Evolutionary conservation across 2,888 invertebrate species (phyloP).

Genomic region (Margaritifera margaritifera): DNA sequence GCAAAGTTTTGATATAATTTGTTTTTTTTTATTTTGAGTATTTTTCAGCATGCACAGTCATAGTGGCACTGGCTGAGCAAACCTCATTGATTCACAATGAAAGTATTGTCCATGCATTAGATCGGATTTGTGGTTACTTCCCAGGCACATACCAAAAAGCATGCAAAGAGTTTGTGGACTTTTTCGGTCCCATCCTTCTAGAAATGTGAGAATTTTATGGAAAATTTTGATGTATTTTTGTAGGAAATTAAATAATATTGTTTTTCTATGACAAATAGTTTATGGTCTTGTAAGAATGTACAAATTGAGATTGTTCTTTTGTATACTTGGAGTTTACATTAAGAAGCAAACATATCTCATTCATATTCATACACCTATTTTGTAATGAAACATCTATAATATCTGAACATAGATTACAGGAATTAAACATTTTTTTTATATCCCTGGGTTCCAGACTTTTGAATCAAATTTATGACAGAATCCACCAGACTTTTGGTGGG

Average conservation of each 20-base stretch:
- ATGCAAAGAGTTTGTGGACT: constrained; percentile 48
- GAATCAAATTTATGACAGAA: too few species aligned
- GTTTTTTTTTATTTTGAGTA: too few species aligned
- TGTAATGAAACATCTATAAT: too few species aligned
- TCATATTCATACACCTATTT: too few species aligned
- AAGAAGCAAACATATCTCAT: too few species aligned
- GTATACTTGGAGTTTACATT: neutral
- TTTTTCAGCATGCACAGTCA: constrained; percentile 59
- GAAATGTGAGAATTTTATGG: constrained; percentile 39
- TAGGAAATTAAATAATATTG: neutral
- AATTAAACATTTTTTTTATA: too few species aligned
- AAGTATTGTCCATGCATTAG: constrained; percentile 48
- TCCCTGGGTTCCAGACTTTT: too few species aligned
- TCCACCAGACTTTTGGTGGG: too few species aligned
- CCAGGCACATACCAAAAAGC: constrained; percentile 43
- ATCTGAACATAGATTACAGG: too few species aligned
- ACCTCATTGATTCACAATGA: constrained; percentile 60
- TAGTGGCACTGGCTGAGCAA: constrained; percentile 58
- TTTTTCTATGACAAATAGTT: neutral
- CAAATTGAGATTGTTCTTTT: neutral
- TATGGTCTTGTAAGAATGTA: neutral
- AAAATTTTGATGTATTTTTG: neutral
- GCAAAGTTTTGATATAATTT: too few species aligned
- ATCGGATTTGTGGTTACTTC: constrained; percentile 53
- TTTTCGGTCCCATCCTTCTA: constrained; percentile 49